Base-by-base conservation (phyloP, 2,113 vertebrate species). In the Centrocercus urophasianus region DNA sequence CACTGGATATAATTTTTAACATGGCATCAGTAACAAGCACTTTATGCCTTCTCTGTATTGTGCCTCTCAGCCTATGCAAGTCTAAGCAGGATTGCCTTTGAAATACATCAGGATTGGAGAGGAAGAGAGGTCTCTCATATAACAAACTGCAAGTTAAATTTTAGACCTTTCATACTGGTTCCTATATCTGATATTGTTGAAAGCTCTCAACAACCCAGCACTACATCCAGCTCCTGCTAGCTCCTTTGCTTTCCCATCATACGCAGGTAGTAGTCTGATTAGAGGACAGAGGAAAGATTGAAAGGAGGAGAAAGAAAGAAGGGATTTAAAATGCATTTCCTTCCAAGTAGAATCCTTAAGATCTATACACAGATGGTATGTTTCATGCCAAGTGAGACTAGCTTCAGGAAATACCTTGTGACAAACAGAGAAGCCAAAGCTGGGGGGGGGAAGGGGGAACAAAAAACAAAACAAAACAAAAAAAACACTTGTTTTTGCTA, bases 381-480 rank as follows among this genome's bases (percentile, higher is more conserved):
- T 59, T 83, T 66, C 3, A 1, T 59, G 60, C 54, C 91, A 83
- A 71, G 40, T 12, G 63, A 93, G 79, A 59, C 22, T 2, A 50
- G 18, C 80, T 89, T 82, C 88, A 96, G 90, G 93, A 94, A 96
- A 90, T 86, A 96, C 74, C 59, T 96, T 82, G 76, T 76, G 59
- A 85, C 79, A 76, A 65, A 83, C 19, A 88, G 65, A 91, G 63
- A 93, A 86, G 45, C 42, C 70, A 86, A 85, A 74, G 71, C 38
- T 85, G 48, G 5, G 11, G 18, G 48, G 61, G 73, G 36, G 36
- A 5, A 5, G 36, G 8, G 38, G 38, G 42, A 43, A 45, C 17
- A 52, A 66, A 20, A 0, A 8, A 28, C 15, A 67, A 36, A 36
- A 38, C 8, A 38, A 38, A 38, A 38, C 4, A 38, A 38, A 38